These are phyloP conservation scores for Megalurothrips usitatus DNA, from an alignment of 2,888 invertebrate species.

Conservation along the genomic window DNA sequence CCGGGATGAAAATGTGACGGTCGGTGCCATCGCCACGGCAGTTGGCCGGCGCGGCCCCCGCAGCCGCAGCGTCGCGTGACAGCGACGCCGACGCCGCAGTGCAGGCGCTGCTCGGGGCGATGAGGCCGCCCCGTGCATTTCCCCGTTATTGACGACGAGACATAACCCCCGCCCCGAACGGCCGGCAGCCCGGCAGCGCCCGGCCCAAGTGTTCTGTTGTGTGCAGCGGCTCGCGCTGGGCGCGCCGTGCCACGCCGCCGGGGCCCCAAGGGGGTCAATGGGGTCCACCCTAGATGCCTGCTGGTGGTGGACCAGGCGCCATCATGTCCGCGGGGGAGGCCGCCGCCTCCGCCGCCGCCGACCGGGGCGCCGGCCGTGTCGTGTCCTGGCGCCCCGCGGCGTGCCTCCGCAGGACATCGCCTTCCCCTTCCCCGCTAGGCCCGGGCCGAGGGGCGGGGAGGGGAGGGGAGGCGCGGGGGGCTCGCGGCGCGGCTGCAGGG, in stretches of 20 bases:
- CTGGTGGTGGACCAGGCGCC: background rate
- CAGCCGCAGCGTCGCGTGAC: too few species aligned
- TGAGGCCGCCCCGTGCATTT: background rate
- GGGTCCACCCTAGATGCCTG: background rate
- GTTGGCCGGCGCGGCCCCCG: too few species aligned
- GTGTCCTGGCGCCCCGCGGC: background rate
- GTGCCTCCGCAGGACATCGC: background rate
- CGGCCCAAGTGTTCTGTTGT: background rate
- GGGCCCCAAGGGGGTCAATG: conserved; percentile 13
- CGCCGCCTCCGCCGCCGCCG: too few species aligned
- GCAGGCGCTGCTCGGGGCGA: background rate
- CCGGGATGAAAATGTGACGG: too few species aligned
- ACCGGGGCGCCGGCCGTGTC: background rate
- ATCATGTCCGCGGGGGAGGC: background rate
- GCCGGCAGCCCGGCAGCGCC: background rate
- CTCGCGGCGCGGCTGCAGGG: background rate
- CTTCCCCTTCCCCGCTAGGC: background rate
- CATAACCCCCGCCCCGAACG: background rate
- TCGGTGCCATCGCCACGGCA: too few species aligned
- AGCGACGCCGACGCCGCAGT: too few species aligned
- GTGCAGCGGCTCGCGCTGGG: background rate
- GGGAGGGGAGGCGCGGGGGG: background rate
- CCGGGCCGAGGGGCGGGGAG: background rate
- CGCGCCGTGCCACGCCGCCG: too few species aligned
- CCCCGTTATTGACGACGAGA: background rate